Conservation (phyloP, 2,797 vertebrate genomes). For the Spea hammondii region DNA sequence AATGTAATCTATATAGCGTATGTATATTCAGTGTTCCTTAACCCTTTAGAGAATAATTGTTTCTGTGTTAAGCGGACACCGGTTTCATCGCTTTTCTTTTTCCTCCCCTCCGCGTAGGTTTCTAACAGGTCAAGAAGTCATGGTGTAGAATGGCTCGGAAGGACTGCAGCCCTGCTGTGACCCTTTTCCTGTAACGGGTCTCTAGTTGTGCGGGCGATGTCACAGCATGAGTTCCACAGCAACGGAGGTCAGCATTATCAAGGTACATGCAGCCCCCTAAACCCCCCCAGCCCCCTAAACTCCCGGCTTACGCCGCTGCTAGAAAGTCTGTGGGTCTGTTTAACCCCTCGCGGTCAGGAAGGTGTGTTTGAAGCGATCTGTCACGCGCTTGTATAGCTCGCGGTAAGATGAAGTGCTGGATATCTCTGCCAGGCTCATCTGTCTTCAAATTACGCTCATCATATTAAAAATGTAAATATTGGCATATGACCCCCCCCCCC, state of each 20-base stretch:
- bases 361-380: background rate
- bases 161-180: background rate
- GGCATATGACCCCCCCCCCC: too few species aligned
- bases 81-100: background rate
- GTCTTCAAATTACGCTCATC: too few species aligned
- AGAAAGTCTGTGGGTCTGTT: background rate
- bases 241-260: slow-evolving; percentile 35
- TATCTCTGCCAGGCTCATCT: too few species aligned
- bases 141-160: slow-evolving; percentile 23
- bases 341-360: background rate
- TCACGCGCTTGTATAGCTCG: background rate
- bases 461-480: too few species aligned
- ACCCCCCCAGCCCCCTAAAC: background rate
- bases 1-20: too few species aligned
- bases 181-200: background rate
- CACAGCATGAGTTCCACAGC: slow-evolving; percentile 20
- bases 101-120: background rate
- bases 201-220: slow-evolving; percentile 29
- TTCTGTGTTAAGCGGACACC: background rate
- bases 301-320: background rate
- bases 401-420: background rate
- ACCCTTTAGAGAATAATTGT: background rate
- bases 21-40: background rate
- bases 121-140: background rate
- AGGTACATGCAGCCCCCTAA: slow-evolving; percentile 22